Evolutionary conservation across 2,888 invertebrate genomes (phyloP).

Genomic region (Suillia variegata): DNA sequence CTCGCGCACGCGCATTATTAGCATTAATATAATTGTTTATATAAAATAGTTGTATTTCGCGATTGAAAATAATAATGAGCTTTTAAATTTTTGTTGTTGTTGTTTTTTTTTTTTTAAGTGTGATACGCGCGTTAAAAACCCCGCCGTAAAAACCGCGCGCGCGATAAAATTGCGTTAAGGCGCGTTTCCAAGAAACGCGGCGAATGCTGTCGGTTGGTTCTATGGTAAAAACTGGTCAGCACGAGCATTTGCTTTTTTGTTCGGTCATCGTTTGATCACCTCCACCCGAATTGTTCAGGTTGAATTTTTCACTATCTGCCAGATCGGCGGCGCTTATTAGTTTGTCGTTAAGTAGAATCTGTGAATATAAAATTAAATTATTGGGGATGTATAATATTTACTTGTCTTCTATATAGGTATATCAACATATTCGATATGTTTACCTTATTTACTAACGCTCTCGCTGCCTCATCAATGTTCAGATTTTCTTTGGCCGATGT

Average conservation of each 20-base stretch:
- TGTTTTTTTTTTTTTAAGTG: no score
- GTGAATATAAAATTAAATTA: conserved; percentile 34
- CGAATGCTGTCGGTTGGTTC: no score
- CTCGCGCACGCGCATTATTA: no score
- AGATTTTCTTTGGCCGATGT: conserved; percentile 96
- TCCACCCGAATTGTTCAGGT: conserved; percentile 64
- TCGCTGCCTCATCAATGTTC: conserved; percentile 94
- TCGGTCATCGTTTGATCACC: conserved; percentile 49
- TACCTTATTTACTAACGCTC: conserved; percentile 90
- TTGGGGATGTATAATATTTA: neutral
- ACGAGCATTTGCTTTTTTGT: conserved; percentile 55
- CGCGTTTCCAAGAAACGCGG: no score
- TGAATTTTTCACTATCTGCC: conserved; percentile 73
- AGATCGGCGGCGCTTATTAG: conserved; percentile 72
- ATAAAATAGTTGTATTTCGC: no score
- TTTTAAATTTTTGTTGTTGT: no score
- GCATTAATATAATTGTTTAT: no score
- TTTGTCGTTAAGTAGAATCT: conserved; percentile 82
- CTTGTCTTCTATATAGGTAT: no score
- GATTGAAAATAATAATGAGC: no score
- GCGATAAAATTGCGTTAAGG: no score
- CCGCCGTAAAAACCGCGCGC: no score
- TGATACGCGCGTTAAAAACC: no score
- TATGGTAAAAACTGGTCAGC: conserved; percentile 54
- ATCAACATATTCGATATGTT: neutral